A percentile compares a stretch with the other conserved stretches of the same genome.
phyloP scores from a whole-genome alignment of 1,140 invertebrate genomes.

The Drosophila mauritiana region DNA sequence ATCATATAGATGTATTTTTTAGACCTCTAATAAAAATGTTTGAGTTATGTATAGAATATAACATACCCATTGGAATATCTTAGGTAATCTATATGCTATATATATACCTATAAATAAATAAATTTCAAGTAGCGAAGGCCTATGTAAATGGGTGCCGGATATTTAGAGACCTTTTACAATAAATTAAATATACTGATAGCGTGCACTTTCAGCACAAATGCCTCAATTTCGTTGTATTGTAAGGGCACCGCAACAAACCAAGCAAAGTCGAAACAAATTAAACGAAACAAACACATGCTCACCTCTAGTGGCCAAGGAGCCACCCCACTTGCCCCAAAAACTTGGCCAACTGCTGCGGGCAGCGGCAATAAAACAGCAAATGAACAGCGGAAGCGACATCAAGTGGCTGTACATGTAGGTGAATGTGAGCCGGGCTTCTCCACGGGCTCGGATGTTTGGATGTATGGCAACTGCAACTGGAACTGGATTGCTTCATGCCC shows the following conservation, averaged over 20 bases:
- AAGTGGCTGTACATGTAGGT: slow-evolving; percentile 58
- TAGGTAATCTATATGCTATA: no score
- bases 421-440: slow-evolving; percentile 30
- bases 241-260: slow-evolving; percentile 1
- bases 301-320: slow-evolving; percentile 31
- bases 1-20: slow-evolving; percentile 19
- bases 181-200: not conserved
- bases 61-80: no score
- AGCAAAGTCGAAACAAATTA: slow-evolving; percentile 30
- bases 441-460: slow-evolving; percentile 19
- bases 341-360: slow-evolving; percentile 49
- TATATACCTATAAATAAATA: not conserved
- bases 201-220: not conserved
- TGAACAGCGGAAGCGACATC: slow-evolving; percentile 76
- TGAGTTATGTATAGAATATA: no score
- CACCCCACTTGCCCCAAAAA: slow-evolving; percentile 9
- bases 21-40: no score
- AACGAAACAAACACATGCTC: slow-evolving; percentile 39
- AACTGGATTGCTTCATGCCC: slow-evolving; percentile 15
- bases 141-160: no score
- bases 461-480: slow-evolving; percentile 14
- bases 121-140: no score
- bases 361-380: slow-evolving; percentile 77
- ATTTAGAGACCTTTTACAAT: not conserved
- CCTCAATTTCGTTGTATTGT: slow-evolving; percentile 5